These are phyloP conservation scores for Scarus forsteni DNA, from an alignment of 2,797 vertebrate genomes.

Conservation along the genomic window DNA sequence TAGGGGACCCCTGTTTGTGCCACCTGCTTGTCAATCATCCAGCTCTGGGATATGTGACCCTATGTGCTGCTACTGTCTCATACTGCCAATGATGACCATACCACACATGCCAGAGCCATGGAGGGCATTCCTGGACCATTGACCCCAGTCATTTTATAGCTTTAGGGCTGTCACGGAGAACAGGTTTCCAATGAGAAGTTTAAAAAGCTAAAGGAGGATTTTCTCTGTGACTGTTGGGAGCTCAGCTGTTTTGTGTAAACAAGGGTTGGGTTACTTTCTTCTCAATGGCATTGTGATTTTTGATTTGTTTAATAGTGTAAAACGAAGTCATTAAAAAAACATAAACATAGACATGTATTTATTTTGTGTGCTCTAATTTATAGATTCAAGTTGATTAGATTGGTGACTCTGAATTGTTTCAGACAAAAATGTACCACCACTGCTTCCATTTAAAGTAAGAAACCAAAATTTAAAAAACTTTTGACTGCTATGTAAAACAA, in stretches of 20 bases:
- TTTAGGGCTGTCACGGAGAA: slow-evolving; percentile 49
- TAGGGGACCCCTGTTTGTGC: slow-evolving; percentile 54
- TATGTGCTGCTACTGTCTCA: slow-evolving; percentile 73
- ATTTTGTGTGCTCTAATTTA: too few relatives aligned
- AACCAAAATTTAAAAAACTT: too few relatives aligned
- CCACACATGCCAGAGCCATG: slow-evolving; percentile 71
- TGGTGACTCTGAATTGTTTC: too few relatives aligned
- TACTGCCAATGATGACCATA: slow-evolving; percentile 67
- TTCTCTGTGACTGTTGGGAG: slow-evolving; percentile 18
- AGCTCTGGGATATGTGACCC: slow-evolving; percentile 48
- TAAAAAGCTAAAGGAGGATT: slow-evolving; percentile 42
- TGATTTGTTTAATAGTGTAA: too few relatives aligned
- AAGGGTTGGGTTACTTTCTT: neutral
- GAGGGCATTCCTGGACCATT: slow-evolving; percentile 63
- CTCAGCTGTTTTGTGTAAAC: neutral
- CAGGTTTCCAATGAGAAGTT: slow-evolving; percentile 40
- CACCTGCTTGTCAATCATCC: slow-evolving; percentile 78
- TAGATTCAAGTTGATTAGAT: too few relatives aligned
- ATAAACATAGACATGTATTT: too few relatives aligned
- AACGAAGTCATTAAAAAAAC: too few relatives aligned
- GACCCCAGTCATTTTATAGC: slow-evolving; percentile 46
- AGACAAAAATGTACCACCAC: too few relatives aligned
- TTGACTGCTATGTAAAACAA: too few relatives aligned
- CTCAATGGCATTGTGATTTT: too few relatives aligned
- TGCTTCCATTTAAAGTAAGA: too few relatives aligned